Base-by-base conservation (phyloP, 1,140 invertebrate genomes). In the Reticulitermes speratus region DNA sequence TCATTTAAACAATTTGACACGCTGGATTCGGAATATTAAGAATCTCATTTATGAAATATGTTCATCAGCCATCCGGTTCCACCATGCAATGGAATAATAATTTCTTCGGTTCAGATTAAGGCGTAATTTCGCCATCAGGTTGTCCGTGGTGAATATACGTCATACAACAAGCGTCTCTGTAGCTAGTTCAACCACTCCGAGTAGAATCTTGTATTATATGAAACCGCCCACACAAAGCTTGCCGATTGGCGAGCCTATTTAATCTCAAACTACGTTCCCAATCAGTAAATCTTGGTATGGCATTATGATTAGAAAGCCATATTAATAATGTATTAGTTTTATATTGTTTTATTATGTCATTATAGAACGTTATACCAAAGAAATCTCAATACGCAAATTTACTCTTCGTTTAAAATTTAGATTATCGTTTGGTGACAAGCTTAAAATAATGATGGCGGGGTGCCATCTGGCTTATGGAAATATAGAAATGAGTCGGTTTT, bases 401-500 rank as follows among this genome's bases (percentile, higher is more conserved):
- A 83, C 44, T 44, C 19, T 45, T 83, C 44, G 21, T 83, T 44
- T 44, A 45, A 44, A 44, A 44, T 83, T 25, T 3, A 11, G 19
- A 0, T 12, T 30, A 38, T n/a, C 2, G 8, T 75, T 75, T 75
- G 65, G 65, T 83, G 44, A 38, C 82, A 21, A 83, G 21, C 23
- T 16, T 44, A n/a, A 84, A 84, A 84, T 87, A 87, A 87, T 82
- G 84, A 87, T 87, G 87, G 87, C 87, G 87, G 84, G 84, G 75
- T 85, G 84, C 87, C 87, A 86, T 87, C 84, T 87, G 84, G 69
- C 52, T 44, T 75, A 83, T 45, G 32, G 55, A 87, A 83, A 83
- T 85, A 87, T 30, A 48, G 87, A 82, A 85, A 87, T 87, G 87
- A 87, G 84, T 85, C 83, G 75, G 84, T 85, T 87, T 87, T 85